Evolutionary conservation across 2,113 vertebrate genomes (phyloP), one percentile per base, ranked within the genome.

Genomic region (Ornithorhynchus anatinus): DNA sequence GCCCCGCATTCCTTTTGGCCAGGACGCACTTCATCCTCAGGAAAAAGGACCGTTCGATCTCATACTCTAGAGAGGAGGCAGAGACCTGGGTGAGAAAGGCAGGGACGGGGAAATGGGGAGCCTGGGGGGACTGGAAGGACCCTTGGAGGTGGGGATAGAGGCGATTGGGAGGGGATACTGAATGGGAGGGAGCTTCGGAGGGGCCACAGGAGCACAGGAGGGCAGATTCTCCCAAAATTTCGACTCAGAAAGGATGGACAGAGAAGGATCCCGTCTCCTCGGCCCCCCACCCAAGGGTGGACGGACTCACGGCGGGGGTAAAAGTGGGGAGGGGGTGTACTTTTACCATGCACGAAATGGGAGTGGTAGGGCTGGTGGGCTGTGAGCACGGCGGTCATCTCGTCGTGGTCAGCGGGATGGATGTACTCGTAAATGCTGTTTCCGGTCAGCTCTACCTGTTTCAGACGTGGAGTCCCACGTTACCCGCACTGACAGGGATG

Each of bases 401-500:
- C 97, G 0, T 99, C 97, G 1, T 99, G 97, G 80, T 99, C 97
- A 5, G 97, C 97, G 0, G 97, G 97, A 57, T 99, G 97, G 85
- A 99, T 97, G 89, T 99, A 99, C 47, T 99, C 97, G 9, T 96
- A 99, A 86, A 99, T 99, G 86, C 97, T 99, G 60, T 99, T 99
- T 74, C 97, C 97, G 16, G 97, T 99, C 91, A 99, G 92, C 87
- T 99, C 97, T 92, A 99, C 97, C 97, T 99, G 95, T 91, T 82
- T 86, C 77, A 91, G 37, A 82, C 47, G 52, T 59, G 37, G 8
- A 4, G 3, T 36, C 77, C 23, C 33, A 40, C n/a, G 4, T 59
- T 52, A 33, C 33, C 0, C 1, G n/a, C n/a, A n/a, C n/a, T n/a
- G n/a, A n/a, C n/a, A n/a, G n/a, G n/a, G n/a, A n/a, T n/a, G n/a